Evolutionary conservation across 2,797 vertebrate species (phyloP).

Genomic region (Cryptoprocta ferox): DNA sequence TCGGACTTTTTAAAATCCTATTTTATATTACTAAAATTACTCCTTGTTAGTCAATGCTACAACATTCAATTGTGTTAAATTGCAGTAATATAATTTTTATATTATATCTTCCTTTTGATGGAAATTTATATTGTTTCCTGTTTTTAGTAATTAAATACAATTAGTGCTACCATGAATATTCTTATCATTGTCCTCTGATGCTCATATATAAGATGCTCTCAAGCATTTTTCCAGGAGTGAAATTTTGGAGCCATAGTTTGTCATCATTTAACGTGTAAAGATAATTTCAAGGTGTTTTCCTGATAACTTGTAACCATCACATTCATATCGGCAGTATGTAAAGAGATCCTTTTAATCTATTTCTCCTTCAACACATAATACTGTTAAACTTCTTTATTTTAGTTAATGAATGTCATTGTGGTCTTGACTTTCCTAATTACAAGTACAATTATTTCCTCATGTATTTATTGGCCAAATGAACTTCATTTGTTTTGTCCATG

Average conservation of each 20-base stretch:
- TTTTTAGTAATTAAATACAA: background rate
- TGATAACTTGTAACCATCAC: background rate
- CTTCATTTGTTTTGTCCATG: background rate
- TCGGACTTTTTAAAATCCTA: background rate
- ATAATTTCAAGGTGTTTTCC: conserved; percentile 12
- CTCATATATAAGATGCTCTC: background rate
- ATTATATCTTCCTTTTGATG: background rate
- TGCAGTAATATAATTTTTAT: background rate
- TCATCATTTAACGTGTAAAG: background rate
- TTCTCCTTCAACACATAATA: background rate
- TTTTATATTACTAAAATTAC: background rate
- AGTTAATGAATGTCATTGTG: background rate
- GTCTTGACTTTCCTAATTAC: background rate
- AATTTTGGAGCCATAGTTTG: background rate
- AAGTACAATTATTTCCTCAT: background rate
- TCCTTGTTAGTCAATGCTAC: background rate
- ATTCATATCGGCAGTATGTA: background rate
- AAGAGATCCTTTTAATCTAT: background rate
- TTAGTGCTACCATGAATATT: background rate
- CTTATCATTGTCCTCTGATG: background rate
- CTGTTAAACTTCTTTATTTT: background rate
- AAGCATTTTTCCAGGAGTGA: background rate
- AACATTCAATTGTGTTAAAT: background rate
- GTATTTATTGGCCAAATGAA: background rate
- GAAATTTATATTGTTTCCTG: background rate